These are phyloP conservation scores for Ctena decussata DNA, from an alignment of 2,888 invertebrate genomes.

Conservation along the genomic window DNA sequence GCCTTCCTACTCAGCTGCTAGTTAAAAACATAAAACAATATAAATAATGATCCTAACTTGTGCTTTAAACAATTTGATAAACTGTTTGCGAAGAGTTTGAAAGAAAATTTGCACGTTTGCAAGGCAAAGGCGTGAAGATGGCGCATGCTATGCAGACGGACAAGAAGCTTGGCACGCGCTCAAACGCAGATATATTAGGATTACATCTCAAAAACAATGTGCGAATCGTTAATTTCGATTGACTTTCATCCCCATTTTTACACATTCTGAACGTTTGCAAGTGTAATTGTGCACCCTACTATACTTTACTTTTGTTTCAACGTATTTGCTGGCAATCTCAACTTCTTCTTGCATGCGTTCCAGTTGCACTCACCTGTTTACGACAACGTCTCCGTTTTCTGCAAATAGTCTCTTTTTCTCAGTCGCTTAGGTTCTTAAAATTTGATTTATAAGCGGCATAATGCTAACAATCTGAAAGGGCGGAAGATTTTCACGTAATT, in stretches of 20 bases:
- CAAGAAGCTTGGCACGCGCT: not conserved
- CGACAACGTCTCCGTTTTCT: not conserved
- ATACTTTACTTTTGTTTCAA: not conserved
- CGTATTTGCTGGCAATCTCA: not conserved
- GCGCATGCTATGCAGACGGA: not conserved
- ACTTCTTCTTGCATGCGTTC: not conserved
- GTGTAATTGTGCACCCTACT: not conserved
- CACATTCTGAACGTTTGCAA: conserved; percentile 8
- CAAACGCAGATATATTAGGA: not conserved
- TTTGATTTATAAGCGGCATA: conserved; percentile 8
- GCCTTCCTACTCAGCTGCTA: not conserved
- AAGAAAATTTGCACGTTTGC: not conserved
- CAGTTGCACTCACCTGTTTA: not conserved
- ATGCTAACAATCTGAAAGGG: not conserved
- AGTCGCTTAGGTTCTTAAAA: not conserved
- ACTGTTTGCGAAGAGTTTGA: not conserved
- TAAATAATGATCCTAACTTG: conserved; percentile 1
- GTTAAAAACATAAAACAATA: conserved; percentile 3
- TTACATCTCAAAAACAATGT: not conserved
- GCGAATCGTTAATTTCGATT: not conserved
- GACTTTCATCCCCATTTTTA: not conserved
- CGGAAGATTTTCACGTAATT: conserved; percentile 8
- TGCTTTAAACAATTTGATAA: not conserved
- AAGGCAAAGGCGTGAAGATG: conserved; percentile 6
- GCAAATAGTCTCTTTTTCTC: not conserved